Base-by-base conservation (phyloP, 1,140 invertebrate genomes). In the Meloidogyne floridensis region DNA sequence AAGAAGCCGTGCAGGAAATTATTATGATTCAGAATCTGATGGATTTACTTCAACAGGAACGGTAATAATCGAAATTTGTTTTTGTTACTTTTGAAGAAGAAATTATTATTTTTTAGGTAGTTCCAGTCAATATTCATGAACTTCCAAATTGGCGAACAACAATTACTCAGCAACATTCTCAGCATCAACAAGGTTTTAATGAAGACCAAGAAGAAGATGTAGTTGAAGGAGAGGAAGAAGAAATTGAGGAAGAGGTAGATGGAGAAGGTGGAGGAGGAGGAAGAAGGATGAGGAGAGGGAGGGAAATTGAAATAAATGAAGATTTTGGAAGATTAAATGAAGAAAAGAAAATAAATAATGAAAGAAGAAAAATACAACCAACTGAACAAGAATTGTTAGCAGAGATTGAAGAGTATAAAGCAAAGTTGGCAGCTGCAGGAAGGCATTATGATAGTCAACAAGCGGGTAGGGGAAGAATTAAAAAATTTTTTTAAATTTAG, bases 371-470 rank as follows among this genome's bases (percentile, higher is more conserved):
- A 65, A 43, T 56, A 65, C 15, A 15, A 76, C 65, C 65, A 69
- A 47, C 42, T 71, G 77, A 72, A 79, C 65, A 54, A 43, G 77
- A 72, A 65, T 65, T 47, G 7, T 47, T 72, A 11, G 81, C 47
- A n/a, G 82, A 83, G 51, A 56, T 54, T 7, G 43, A 73, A 56
- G 75, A 77, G 13, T 85, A 85, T 72, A 82, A 80, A 70, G 85
- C 84, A 18, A 80, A 86, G 42, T 77, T 85, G 73, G 84, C 77
- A 54, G 84, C 84, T 18, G n/a, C 84, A 53, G 84, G 84, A 3
- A 51, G 84, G 32, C 59, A 84, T 56, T 85, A 85, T 81, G 84
- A 84, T 54, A 84, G 84, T 56, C 18, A 71, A 51, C 72, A 72
- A 20, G 18, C 56, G 4, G 65, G 71, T 65, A 32, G 32, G 32